Base-by-base conservation (phyloP, 2,888 invertebrate genomes). In the Agriopis aurantiaria region DNA sequence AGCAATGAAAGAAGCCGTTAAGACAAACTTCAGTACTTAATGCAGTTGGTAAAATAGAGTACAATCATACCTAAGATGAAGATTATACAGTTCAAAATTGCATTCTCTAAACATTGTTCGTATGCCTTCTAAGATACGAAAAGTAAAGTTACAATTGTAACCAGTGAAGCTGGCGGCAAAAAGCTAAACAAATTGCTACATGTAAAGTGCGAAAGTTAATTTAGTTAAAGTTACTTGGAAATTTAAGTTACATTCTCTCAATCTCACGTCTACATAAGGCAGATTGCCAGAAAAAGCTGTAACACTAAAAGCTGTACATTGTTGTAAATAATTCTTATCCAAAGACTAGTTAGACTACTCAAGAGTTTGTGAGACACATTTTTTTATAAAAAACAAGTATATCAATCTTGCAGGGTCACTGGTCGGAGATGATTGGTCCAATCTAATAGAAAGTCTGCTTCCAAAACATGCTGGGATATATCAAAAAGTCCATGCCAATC, bases 381-480 rank as follows among this genome's bases (percentile, higher is more conserved):
- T 61, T 51, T 40, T 8, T 14, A 43, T 4, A 5, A 52, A 46
- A 33, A 49, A 14, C n/a, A n/a, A n/a, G n/a, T n/a, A n/a, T n/a
- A 55, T 68, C 17, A 14, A 53, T 55, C 9, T 69, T 65, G n/a
- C 86, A 95, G 95, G 91, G 77, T 94, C 95, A 3, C 85, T 95
- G 61, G 91, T 89, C n/a, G 96, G 95, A 69, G 93, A 95, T 55
- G 95, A 96, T 80, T 96, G 95, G 95, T 95, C 94, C 6, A 93
- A 94, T 78, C 79, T 95, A 57, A 95, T 95, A 71, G 95, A 95
- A 78, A 90, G 85, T 72, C 78, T 95, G 66, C 81, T 95, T 41
- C 95, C 95, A n/a, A 93, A 95, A 82, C 94, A 95, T 78, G 86
- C 93, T 17, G 92, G 91, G 61, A 85, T 94, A 65, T 95, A 93